These are phyloP conservation scores for Epinephelus cyanopodus DNA, from an alignment of 2,113 vertebrate species.

Conservation along the genomic window DNA sequence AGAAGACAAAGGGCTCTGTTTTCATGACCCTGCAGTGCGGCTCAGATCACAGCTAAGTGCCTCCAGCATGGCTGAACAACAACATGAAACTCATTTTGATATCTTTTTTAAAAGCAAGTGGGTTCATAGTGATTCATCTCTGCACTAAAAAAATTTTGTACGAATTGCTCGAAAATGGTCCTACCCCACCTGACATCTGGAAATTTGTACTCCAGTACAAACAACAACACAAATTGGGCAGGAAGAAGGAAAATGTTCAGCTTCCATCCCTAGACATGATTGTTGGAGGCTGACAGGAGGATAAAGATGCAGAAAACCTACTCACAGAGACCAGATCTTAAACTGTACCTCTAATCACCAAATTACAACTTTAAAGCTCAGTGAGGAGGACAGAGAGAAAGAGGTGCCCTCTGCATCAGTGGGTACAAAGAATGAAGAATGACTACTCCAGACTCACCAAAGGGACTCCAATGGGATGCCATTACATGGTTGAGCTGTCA, in stretches of 20 bases:
- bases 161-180: not conserved
- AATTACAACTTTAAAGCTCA: not conserved
- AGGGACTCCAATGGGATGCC: not conserved
- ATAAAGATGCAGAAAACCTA: not conserved
- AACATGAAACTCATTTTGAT: not conserved
- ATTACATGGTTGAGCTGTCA: not conserved
- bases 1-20: not conserved
- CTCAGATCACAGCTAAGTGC: not conserved
- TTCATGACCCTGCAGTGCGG: not conserved
- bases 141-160: not conserved
- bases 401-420: not conserved
- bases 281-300: not conserved
- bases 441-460: not conserved
- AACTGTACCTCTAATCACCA: not conserved
- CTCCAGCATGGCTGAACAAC: not conserved
- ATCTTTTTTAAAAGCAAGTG: not conserved
- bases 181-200: not conserved
- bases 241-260: not conserved
- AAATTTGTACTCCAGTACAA: not conserved
- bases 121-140: not conserved
- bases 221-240: not conserved
- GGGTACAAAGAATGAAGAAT: constrained; percentile 6
- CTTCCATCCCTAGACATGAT: not conserved
- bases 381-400: not conserved
- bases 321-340: not conserved